These are phyloP conservation scores for Meriones psammophilus DNA, from an alignment of 2,797 vertebrate genomes.

Conservation along the genomic window DNA sequence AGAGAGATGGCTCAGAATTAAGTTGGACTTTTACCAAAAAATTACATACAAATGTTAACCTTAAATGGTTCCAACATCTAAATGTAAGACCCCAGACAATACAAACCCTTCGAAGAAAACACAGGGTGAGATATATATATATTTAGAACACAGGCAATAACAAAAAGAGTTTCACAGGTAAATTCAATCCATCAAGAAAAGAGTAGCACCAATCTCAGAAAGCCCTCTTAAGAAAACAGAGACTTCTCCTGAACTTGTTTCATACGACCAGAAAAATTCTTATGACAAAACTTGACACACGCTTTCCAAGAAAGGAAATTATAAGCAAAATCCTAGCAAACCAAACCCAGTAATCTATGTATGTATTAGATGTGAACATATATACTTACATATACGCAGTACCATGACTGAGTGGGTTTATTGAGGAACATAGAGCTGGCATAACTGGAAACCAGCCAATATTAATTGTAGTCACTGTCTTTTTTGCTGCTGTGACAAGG, in stretches of 20 bases:
- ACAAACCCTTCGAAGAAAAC: not conserved
- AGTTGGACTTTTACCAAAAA: not conserved
- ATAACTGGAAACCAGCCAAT: not conserved
- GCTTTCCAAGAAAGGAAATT: constrained; percentile 18
- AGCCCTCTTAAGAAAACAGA: not conserved
- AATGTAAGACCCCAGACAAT: not conserved
- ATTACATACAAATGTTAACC: not conserved
- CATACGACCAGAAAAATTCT: not conserved
- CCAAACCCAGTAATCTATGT: not conserved
- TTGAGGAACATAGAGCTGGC: not conserved
- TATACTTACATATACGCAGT: not conserved
- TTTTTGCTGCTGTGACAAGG: not conserved
- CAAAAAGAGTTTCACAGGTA: constrained; percentile 7
- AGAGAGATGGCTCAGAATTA: not conserved
- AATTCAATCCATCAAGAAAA: not conserved
- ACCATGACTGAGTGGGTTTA: not conserved
- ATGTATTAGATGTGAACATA: not conserved
- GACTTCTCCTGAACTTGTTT: not conserved
- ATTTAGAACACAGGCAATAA: not conserved
- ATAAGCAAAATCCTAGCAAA: constrained; percentile 4
- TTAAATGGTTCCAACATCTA: not conserved
- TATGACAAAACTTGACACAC: not conserved
- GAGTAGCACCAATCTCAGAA: not conserved
- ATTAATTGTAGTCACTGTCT: not conserved
- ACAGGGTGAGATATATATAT: not conserved